Base-by-base conservation (phyloP, 2,113 vertebrate species). In the Xiphophorus hellerii region DNA sequence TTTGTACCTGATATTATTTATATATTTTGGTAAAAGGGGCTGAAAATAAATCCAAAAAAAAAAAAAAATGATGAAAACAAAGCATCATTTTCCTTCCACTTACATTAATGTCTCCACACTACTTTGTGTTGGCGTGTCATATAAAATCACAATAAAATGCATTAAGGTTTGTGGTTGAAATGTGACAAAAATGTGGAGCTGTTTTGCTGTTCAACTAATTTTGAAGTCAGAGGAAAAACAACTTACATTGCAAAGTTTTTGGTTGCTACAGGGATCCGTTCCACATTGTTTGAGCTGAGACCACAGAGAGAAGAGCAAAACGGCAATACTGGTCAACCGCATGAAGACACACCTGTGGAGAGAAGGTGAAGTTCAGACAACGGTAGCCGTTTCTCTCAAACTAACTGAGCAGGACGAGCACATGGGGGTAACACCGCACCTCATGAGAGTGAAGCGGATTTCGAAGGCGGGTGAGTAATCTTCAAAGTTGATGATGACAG, bases 401-500 rank as follows among this genome's bases (percentile, higher is more conserved):
- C 51, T 65, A 29, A 39, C 5, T 22, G 13, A 10, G 51, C 22
- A 25, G 25, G 51, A n/a, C 7, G 51, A n/a, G 8, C 3, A n/a
- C 4, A 60, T 61, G 2, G 9, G 5, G 54, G 54, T 44, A 60
- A 30, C 28, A 15, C 7, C 20, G 13, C 91, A 96, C 98, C 98
- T 96, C 70, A 99, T 91, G 12, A 99, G 94, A 0, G 96, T 98
- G 87, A 99, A 93, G 37, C 92, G 95, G 84, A 99, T 97, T 93
- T 98, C 98, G 78, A 97, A 98, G 69, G 95, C 95, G 2, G 97
- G 97, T 0, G 96, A 96, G 80, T 99, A 99, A 82, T 99, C 97
- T 91, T 99, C 98, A 29, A 88, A 96, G 85, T 44, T 84, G 78
- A 98, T 97, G 89, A 99, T 95, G 62, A 93, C 17, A 3, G 94